Evolutionary conservation across 2,888 invertebrate genomes (phyloP).

Genomic region (Hirtodrosophila histrioides): DNA sequence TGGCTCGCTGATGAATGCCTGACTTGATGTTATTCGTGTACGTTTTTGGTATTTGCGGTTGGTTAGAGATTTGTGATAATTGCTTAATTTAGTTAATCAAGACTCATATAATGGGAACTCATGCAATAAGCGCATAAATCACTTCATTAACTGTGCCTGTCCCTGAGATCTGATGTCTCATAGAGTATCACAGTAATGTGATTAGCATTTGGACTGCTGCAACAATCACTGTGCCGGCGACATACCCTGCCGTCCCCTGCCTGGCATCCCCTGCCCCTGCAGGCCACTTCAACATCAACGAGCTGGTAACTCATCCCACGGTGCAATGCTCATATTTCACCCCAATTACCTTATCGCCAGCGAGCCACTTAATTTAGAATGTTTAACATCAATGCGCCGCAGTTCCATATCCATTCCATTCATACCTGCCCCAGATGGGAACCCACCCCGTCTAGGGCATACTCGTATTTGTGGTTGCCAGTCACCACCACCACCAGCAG

Average conservation of each 20-base stretch:
- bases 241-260: constrained; percentile 1
- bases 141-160: constrained; percentile 57
- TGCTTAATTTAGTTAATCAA: constrained; percentile 75
- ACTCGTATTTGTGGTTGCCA: constrained; percentile 53
- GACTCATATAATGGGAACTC: constrained; percentile 56
- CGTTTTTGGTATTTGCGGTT: constrained; percentile 11
- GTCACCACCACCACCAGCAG: constrained; percentile 43
- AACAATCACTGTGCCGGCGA: constrained; percentile 17
- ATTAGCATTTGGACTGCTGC: constrained; percentile 56
- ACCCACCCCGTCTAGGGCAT: constrained; percentile 39
- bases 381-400: constrained; percentile 73
- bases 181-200: constrained; percentile 45
- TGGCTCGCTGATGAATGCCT: constrained; percentile 29
- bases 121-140: constrained; percentile 77
- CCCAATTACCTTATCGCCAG: constrained; percentile 84
- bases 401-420: constrained; percentile 45
- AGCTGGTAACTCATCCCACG: constrained; percentile 48
- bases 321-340: constrained; percentile 79
- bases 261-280: background rate
- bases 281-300: constrained; percentile 36
- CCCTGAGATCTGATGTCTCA: constrained; percentile 24
- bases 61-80: constrained; percentile 61
- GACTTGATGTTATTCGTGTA: constrained; percentile 10
- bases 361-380: constrained; percentile 83
- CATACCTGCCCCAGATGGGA: constrained; percentile 23